Base-by-base conservation (phyloP, 1,140 invertebrate species). In the Anastrepha ludens region DNA sequence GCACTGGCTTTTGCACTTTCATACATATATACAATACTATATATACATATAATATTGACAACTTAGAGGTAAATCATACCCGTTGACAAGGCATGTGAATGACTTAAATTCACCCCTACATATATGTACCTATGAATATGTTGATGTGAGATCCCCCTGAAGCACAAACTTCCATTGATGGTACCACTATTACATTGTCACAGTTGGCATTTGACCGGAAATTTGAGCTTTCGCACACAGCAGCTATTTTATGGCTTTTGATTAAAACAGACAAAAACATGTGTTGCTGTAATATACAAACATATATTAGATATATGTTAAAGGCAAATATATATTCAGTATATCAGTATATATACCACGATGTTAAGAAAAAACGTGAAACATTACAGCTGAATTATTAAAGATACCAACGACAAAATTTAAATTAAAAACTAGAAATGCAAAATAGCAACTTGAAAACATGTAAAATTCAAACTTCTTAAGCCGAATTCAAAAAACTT, bases 131-230 rank as follows among this genome's bases (percentile, higher is more conserved):
- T 13, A 74, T 44, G 5, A n/a, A 74, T 15, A 50, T 74, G 41
- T 47, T 11, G 44, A 47, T 41, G n/a, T 47, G 0, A 44, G 47
- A 74, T 74, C 70, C 44, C 70, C 11, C 44, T 74, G 70, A 29
- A 74, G 70, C 41, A 3, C 70, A n/a, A 4, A 74, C 11, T 74
- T 74, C 44, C 70, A 74, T 15, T 47, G 39, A 74, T 74, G 13
- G 15, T 41, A 74, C 44, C 70, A 74, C 44, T 47, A 41, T 74
- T 29, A 70, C 3, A 74, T 74, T 74, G 44, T 74, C 44, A 74
- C 44, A 47, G 41, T 47, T 41, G 44, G 41, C 44, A 44, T 47
- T 74, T 41, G 11, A 47, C 41, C 39, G 70, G 70, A 74, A 74
- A 74, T 74, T 47, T 74, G 7, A 74, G 39, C 44, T 4, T 74